These are phyloP conservation scores for Gymnocypris eckloni DNA, from an alignment of 2,797 vertebrate species.

Conservation along the genomic window DNA sequence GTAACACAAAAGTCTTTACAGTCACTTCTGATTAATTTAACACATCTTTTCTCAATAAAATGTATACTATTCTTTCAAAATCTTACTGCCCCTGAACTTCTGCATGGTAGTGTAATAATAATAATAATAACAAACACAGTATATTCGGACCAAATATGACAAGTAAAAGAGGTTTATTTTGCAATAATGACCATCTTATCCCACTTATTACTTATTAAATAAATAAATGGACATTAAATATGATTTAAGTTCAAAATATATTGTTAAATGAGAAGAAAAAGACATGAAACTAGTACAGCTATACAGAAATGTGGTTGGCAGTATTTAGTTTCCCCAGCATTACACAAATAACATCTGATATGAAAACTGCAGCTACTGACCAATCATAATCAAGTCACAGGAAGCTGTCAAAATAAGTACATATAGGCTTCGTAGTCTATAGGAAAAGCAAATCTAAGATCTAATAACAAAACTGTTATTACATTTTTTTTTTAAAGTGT, in stretches of 20 bases:
- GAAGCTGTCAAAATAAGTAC: neutral
- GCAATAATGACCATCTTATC: neutral
- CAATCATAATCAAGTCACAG: conserved; percentile 11
- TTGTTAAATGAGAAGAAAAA: neutral
- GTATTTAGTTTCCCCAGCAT: neutral
- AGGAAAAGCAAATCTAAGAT: neutral
- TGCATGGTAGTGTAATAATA: neutral
- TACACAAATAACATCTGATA: neutral
- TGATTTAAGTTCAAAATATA: neutral
- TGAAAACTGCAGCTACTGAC: neutral
- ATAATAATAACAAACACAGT: neutral
- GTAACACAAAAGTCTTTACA: neutral
- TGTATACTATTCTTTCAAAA: neutral
- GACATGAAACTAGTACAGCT: neutral
- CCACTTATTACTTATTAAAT: neutral
- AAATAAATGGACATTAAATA: neutral
- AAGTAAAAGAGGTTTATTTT: neutral
- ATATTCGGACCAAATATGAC: neutral
- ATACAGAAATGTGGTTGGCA: neutral
- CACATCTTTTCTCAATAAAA: neutral
- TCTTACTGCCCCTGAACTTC: neutral
- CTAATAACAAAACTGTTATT: neutral
- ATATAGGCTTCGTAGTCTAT: neutral
- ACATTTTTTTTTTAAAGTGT: neutral
- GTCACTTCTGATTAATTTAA: neutral